Evolutionary conservation across 2,113 vertebrate genomes (phyloP), one percentile per base, ranked within the genome.

Genomic region (Microcebus lehilahytsara): DNA sequence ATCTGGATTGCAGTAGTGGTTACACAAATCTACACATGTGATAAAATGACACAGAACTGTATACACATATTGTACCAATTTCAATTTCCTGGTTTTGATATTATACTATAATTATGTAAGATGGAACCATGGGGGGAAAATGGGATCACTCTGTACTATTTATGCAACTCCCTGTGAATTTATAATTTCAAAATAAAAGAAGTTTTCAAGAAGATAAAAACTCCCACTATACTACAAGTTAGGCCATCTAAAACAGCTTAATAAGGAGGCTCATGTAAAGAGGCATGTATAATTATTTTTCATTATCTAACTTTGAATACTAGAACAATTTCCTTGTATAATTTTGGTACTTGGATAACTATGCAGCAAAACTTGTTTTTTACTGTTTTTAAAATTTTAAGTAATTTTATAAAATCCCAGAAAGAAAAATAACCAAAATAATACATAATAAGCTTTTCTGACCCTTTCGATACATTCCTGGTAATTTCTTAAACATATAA

Each of bases 251-350:
- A 94, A 92, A 94, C n/a, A 37, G 53, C 94, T 27, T 64, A 92
- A 85, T 86, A 79, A 69, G 85, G 60, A 91, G 12, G 46, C 9
- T 69, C 75, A 78, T 58, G n/a, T 74, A 84, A 56, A 75, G 19
- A 64, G 10, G 23, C 10, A 87, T 78, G 95, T 88, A 32, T 72
- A 93, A 93, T 79, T 95, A 93, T 89, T 95, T 95, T 78, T 81
- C 77, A 95, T 85, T 75, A 75, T 83, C 49, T 89, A 83, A 96
- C 72, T 88, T 95, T 75, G 90, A 94, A 80, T 20, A 27, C 62
- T 85, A 88, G 51, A 78, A 91, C 23, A 49, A 83, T 60, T 85
- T 90, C 9, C 16, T 10, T 85, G 34, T 5, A 87, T 92, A 77
- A 95, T 87, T 89, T 89, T 34, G 89, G 83, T 75, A 66, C 30